Evolutionary conservation across 2,113 vertebrate genomes (phyloP).

Genomic region (Podarcis cretensis): DNA sequence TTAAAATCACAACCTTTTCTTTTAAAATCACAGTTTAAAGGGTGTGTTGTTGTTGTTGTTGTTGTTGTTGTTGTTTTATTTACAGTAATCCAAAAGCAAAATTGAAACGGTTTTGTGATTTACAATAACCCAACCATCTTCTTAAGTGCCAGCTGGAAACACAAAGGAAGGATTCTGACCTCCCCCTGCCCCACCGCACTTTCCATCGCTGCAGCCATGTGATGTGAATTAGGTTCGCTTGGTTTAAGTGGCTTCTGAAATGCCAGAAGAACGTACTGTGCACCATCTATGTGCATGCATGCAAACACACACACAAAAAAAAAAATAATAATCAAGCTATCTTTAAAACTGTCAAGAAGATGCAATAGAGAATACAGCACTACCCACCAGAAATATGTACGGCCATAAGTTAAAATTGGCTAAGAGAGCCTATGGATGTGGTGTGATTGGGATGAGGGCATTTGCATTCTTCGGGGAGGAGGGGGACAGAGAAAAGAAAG

Average conservation of each 20-base stretch:
- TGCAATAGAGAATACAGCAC: not conserved
- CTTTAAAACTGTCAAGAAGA: not conserved
- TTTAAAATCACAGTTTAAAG: not conserved
- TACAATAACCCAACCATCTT: conserved; percentile 3
- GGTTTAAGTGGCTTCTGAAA: not conserved
- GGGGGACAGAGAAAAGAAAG: not conserved
- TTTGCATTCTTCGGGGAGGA: not conserved
- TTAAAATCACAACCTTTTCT: not conserved
- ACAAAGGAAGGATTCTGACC: not conserved
- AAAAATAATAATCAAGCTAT: not conserved
- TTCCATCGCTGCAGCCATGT: not conserved
- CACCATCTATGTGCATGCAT: not conserved
- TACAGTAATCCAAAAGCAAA: not conserved
- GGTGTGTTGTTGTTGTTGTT: no score
- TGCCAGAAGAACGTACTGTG: not conserved
- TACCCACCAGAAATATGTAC: conserved; percentile 15
- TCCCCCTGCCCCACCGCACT: not conserved
- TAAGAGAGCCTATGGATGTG: not conserved
- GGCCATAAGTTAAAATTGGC: not conserved
- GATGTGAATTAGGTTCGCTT: conserved; percentile 9
- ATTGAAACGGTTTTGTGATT: conserved; percentile 1
- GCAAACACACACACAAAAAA: no score
- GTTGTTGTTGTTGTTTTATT: no score
- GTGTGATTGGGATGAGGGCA: conserved; percentile 23
- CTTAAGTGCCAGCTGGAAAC: not conserved